Conservation (phyloP, 2,797 vertebrate species). For the Muscicapa comitata region DNA sequence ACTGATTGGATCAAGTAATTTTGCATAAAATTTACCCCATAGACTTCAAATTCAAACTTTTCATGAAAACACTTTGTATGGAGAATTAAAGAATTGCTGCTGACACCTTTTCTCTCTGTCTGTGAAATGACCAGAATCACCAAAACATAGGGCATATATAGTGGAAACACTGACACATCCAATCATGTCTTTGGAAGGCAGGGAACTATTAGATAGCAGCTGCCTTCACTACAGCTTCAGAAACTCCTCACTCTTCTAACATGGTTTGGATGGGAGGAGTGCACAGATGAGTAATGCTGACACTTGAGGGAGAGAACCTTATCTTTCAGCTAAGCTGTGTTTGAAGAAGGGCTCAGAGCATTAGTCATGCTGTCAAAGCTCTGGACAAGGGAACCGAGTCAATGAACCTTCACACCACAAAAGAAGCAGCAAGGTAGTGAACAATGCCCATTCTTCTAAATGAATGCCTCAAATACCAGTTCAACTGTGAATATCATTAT, state of each 20-base stretch:
- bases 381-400: neutral
- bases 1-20: neutral
- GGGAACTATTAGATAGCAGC: neutral
- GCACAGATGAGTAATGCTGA: neutral
- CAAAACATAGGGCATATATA: neutral
- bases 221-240: neutral
- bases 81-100: neutral
- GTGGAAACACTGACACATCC: neutral
- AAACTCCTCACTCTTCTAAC: neutral
- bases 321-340: neutral
- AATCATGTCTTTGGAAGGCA: neutral
- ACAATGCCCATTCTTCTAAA: conserved; percentile 2
- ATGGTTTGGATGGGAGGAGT: neutral
- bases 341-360: neutral
- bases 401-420: neutral
- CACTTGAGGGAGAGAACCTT: rapidly evolving
- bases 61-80: neutral
- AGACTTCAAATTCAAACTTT: neutral
- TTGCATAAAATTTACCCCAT: neutral
- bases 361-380: neutral
- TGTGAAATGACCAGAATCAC: rapidly evolving
- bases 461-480: neutral
- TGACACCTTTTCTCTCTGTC: neutral
- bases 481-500: neutral
- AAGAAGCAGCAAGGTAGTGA: neutral